Evolutionary conservation across 2,888 invertebrate genomes (phyloP), one percentile per base, ranked within the genome.

Genomic region (Aphodius sticticus): DNA sequence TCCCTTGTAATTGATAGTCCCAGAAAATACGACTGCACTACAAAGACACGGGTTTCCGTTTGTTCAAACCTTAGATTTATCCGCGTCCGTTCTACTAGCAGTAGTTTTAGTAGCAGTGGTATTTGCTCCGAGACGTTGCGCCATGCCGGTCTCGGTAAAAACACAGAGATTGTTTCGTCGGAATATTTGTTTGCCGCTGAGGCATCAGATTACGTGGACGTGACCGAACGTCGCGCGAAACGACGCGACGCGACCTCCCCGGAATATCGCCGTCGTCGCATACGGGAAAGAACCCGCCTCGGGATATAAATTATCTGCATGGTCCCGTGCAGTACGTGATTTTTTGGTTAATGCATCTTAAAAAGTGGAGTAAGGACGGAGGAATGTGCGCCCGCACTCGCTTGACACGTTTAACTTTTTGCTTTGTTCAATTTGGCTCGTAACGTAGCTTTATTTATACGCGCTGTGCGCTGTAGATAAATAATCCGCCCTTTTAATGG

Each of bases 401-500:
- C n/a, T 36, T 76, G 14, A 16, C 6, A 36, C n/a, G n/a, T 15
- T 16, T 71, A 71, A 71, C 35, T n/a, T 71, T 71, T 74, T 37
- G 15, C 74, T 9, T 26, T 26, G 74, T 74, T n/a, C n/a, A 37
- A 74, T 74, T 74, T 74, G 9, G 36, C 15, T 74, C 26, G 35
- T 6, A 37, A 26, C 14, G 36, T 7, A 74, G 12, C 53, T 70
- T 70, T 26, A 70, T 70, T 26, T 26, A 70, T 70, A 70, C 72
- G 36, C 15, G 14, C 15, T 15, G n/a, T 12, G 26, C 14, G 16
- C 26, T 2, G 14, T 72, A 15, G 16, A 72, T 35, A 72, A 72
- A 72, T 35, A 72, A 35, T 26, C 14, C 36, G 36, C 70, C 70
- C 6, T 72, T 36, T 14, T 72, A 35, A 16, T 16, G 36, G 53